Base-by-base conservation (phyloP, 2,113 vertebrate genomes). In the Diphyllodes magnificus region DNA sequence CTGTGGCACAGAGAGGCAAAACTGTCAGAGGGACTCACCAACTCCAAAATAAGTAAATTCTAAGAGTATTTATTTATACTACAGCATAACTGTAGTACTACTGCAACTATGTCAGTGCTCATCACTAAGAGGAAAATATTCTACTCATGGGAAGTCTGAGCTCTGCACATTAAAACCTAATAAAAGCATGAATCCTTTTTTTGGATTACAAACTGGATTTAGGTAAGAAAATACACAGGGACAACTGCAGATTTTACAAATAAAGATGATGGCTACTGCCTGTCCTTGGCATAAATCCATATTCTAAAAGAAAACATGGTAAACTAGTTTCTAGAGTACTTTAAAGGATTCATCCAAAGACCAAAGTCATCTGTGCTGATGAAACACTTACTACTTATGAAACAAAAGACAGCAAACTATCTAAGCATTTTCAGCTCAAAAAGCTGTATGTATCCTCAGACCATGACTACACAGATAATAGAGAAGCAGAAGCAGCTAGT, bases 1-100 rank as follows among this genome's bases (percentile, higher is more conserved):
- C 40, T 30, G 47, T 35, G 57, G 42, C 16, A 37, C 6, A 54
- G 35, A 22, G 23, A 66, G 27, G 15, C 27, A 88, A 49, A 82
- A 75, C 18, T 22, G 11, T 11, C 66, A 40, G 17, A 86, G 65
- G n/a, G 44, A 59, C 40, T 15, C 60, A 14, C 2, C 0, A 0
- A 51, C 7, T 28, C 20, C 10, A 5, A 56, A 83, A 20, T 0
- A 64, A 35, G 27, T 18, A 31, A 50, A 60, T 10, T 64, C 0
- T 30, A 49, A 76, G 40, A 82, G 47, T 16, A 35, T 24, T 59
- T 59, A 35, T 57, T 35, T 57, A 35, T 35, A 24, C 56, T 59
- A 59, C n/a, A 59, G 23, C 35, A 17, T 11, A 59, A 59, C 17
- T 75, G 39, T 19, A 68, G 23, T 30, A 59, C 23, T 57, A 82